Conservation (phyloP, 1,140 invertebrate genomes). For the Rhagoletis pomonella region DNA sequence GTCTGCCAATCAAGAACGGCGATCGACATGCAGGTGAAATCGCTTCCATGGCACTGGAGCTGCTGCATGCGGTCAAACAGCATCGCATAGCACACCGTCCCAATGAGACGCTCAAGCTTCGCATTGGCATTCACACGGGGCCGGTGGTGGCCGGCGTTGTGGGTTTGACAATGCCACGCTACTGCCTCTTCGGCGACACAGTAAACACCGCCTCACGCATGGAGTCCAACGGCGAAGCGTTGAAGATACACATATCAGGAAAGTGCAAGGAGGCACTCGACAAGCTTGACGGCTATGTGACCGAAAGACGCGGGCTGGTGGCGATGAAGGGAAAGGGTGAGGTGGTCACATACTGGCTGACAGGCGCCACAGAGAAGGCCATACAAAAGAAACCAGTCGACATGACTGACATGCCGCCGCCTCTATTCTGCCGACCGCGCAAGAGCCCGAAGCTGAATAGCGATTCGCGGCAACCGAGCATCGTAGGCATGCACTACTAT, state of each 20-base stretch:
- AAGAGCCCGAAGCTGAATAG: slow-evolving; percentile 83
- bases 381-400: slow-evolving; percentile 90
- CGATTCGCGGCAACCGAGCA: slow-evolving; percentile 81
- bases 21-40: slow-evolving; percentile 95
- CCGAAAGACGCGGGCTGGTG: slow-evolving; percentile 89
- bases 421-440: slow-evolving; percentile 85
- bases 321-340: slow-evolving; percentile 93
- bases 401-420: slow-evolving; percentile 83
- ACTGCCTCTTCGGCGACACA: slow-evolving; percentile 95
- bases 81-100: slow-evolving; percentile 95
- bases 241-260: slow-evolving; percentile 93
- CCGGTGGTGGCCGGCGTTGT: slow-evolving; percentile 96
- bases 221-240: slow-evolving; percentile 94
- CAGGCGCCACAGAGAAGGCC: slow-evolving; percentile 87
- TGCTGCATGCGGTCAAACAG: slow-evolving; percentile 91
- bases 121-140: slow-evolving; percentile 92
- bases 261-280: slow-evolving; percentile 89
- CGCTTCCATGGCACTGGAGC: slow-evolving; percentile 95
- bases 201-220: slow-evolving; percentile 94
- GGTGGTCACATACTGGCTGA: slow-evolving; percentile 91
- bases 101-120: slow-evolving; percentile 91
- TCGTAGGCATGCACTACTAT: slow-evolving; percentile 74
- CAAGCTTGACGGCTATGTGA: slow-evolving; percentile 89
- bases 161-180: slow-evolving; percentile 96
- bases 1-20: slow-evolving; percentile 93